phyloP scores from a whole-genome alignment of 1,140 invertebrate species.

The Bombus haemorrhoidalis region DNA sequence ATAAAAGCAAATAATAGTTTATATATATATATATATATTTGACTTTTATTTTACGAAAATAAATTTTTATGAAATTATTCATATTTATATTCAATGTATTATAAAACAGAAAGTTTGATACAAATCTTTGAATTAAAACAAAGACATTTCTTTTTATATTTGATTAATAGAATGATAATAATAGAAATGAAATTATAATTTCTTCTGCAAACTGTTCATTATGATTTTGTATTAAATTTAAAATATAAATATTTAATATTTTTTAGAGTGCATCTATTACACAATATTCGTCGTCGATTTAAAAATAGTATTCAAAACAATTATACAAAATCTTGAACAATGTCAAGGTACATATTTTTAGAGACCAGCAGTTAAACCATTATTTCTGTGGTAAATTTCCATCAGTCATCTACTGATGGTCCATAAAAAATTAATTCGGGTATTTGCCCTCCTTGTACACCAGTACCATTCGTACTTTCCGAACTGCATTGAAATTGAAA shows the following conservation, averaged over 20 bases:
- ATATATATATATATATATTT: not conserved
- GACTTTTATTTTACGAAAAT: not conserved
- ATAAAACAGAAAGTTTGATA: conserved; percentile 31
- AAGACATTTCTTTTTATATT: conserved; percentile 12
- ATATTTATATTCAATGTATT: not conserved
- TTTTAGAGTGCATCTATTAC: conserved; percentile 32
- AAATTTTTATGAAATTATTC: not conserved
- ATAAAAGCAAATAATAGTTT: conserved; percentile 6
- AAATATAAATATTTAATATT: conserved; percentile 5
- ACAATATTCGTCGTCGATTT: conserved; percentile 1
- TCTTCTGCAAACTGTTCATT: not conserved
- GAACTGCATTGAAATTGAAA: conserved; percentile 97
- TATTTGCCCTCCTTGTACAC: conserved; percentile 96
- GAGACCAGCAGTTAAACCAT: conserved; percentile 44
- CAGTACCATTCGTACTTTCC: conserved; percentile 96
- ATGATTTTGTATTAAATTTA: not conserved
- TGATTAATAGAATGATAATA: not conserved
- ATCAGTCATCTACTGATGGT: conserved; percentile 85
- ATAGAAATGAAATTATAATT: conserved; percentile 6
- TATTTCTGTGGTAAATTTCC: conserved; percentile 56
- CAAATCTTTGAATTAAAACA: conserved; percentile 6
- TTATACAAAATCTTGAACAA: conserved; percentile 30
- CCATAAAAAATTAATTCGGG: conserved; percentile 97
- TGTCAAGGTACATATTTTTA: conserved; percentile 34
- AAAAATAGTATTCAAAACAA: conserved; percentile 23